A percentile compares a stretch with the other conserved stretches of the same genome.
phyloP scores from a whole-genome alignment of 2,113 vertebrate species.

The Microtus richardsoni region DNA sequence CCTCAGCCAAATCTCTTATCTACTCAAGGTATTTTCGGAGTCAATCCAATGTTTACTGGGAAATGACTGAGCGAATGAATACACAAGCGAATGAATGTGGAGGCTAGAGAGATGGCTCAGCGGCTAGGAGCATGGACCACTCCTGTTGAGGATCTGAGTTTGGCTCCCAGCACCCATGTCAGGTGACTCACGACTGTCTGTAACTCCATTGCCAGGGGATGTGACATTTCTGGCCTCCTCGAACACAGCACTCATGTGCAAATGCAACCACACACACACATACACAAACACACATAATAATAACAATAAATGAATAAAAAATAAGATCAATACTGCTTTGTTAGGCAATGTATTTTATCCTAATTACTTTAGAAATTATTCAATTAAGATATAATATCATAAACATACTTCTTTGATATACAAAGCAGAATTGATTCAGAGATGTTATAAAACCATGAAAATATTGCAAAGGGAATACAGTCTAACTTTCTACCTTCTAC shows the following conservation, averaged over 20 bases:
- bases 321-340: neutral
- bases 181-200: neutral
- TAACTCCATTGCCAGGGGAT: neutral
- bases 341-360: conserved; percentile 13
- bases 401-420: neutral
- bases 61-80: neutral
- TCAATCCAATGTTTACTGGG: conserved; percentile 11
- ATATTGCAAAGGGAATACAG: neutral
- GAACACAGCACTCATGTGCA: neutral
- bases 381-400: neutral
- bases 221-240: neutral
- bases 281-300: neutral
- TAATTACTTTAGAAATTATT: conserved; percentile 41
- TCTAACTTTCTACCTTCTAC: neutral
- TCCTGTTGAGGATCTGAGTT: neutral
- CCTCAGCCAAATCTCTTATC: neutral
- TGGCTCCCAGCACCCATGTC: neutral
- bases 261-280: neutral
- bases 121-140: neutral
- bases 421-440: neutral
- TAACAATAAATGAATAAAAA: neutral
- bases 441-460: neutral
- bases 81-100: neutral
- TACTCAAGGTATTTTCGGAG: neutral
- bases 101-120: neutral